Evolutionary conservation across 2,888 invertebrate species (phyloP), one percentile per base, ranked within the genome.

Genomic region (Antitype chi): DNA sequence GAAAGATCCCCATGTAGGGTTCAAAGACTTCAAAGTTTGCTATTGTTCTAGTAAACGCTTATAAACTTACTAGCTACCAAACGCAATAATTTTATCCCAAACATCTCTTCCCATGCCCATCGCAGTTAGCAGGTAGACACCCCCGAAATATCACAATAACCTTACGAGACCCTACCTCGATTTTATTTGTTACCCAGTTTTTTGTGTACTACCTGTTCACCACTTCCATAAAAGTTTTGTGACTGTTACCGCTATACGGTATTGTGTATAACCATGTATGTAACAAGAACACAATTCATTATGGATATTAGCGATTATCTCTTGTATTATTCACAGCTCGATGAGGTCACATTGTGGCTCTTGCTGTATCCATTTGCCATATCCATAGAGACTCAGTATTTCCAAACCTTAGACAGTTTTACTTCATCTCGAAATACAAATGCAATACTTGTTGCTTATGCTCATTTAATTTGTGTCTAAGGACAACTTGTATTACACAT

Each of bases 321-420:
- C 87, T 87, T 84, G 88, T 86, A 90, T 92, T 92, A 92, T 92
- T 92, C 91, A 91, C 89, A 85, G 88, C 88, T 87, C 85, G 90
- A 86, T 94, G 94, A 93, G 92, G 91, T 94, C 93, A 93, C 89
- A 89, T 87, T 85, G 87, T 86, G 86, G 89, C 89, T 91, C 90
- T 92, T 89, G 87, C 89, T 88, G 87, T 82, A 77, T 86, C 89
- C 88, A 87, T 90, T 89, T 90, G 85, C 88, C 84, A 89, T 60
- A 68, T 32, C 32, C 20, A 80, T 82, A 79, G 85, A 90, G 85
- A 64, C 23, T 38, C 87, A 83, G 88, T 90, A 80, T 76, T 82
- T 38, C 32, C 43, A 38, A 64, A 70, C n/a, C 9, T 63, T 64
- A 53, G 47, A 11, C 13, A 47, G 11, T 32, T 32, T 53, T n/a